Evolutionary conservation across 2,797 vertebrate species (phyloP), one percentile per base, ranked within the genome.

Genomic region (Cynodonichthys magdalenae): DNA sequence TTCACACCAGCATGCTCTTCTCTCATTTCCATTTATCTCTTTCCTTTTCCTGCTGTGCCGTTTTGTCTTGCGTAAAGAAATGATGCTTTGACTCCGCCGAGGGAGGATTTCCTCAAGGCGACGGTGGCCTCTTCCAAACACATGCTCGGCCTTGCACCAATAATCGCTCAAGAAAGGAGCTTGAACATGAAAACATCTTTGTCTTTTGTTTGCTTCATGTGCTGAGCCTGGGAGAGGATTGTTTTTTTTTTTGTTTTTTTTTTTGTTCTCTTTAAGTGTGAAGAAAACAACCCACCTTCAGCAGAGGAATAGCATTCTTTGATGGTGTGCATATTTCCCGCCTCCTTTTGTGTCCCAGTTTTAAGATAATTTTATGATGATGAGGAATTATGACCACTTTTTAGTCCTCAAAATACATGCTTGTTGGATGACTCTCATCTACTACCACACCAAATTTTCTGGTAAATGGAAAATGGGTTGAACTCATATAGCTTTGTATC

Each of bases 101-200:
- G 82, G 71, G 82, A 90, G 89, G 90, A 92, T 91, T 92, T 92
- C 90, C 90, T 92, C 82, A 81, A 77, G 80, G 81, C 84, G 71
- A 70, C 73, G 53, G 81, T 78, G 59, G 74, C 85, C 77, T 82
- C 88, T 90, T 89, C 80, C 82, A 80, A 62, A 55, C 74, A 24
- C 50, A 63, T 36, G 46, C 19, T 39, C 34, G 58, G 39, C 48
- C 44, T 72, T 28, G 65, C 56, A 10, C 69, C 73, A 57, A 79
- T 75, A 74, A 78, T 81, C 59, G 77, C 61, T 75, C 68, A 67
- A 54, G 59, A 78, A 70, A 42, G 59, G 24, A 24, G 69, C 54
- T 55, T 6, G 7, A 60, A 75, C 57, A 67, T 42, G 55, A 79
- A 86, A 89, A 85, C 80, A 83, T 82, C 73, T 76, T 82, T 77